Percentiles rank a stretch among this genome's conserved stretches.
Evolutionary conservation across 2,113 vertebrate genomes (phyloP).

Genomic region (Oryzias melastigma): DNA sequence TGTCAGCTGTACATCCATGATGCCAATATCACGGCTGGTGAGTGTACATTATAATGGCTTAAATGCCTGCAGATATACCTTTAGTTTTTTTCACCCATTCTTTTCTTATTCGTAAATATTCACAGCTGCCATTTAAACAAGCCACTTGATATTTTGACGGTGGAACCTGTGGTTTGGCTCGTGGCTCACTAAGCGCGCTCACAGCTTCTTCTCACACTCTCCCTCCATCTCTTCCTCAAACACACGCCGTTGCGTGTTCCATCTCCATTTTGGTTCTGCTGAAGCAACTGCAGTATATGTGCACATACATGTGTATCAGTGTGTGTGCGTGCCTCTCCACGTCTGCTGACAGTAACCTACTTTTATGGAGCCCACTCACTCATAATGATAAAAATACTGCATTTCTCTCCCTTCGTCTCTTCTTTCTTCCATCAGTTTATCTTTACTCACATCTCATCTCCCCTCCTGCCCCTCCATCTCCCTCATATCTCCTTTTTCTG

Average conservation of each 20-base stretch:
- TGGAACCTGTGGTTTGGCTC: constrained; percentile 42
- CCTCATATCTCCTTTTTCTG: neutral
- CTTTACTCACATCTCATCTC: neutral
- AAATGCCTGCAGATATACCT: neutral
- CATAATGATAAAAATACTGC: constrained; percentile 66
- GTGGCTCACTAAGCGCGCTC: constrained; percentile 44
- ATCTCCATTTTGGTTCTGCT: too few relatives aligned
- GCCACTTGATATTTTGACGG: constrained; percentile 38
- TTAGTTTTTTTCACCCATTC: constrained; percentile 1
- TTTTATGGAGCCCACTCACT: constrained; percentile 66
- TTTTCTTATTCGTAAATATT: constrained; percentile 8
- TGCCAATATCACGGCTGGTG: too few relatives aligned
- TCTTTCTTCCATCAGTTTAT: neutral
- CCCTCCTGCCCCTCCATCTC: constrained; percentile 8
- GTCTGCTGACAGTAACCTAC: constrained; percentile 70
- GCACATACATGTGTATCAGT: constrained; percentile 25
- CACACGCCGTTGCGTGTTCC: constrained; percentile 24
- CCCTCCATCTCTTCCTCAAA: constrained; percentile 4
- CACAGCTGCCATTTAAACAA: constrained; percentile 40
- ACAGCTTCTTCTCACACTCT: constrained; percentile 2
- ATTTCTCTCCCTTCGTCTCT: constrained; percentile 37
- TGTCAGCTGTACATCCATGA: too few relatives aligned
- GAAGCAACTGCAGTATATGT: constrained; percentile 15
- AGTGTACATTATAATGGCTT: neutral
- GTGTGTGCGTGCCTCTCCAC: constrained; percentile 30